A percentile compares a stretch with the other conserved stretches of the same genome.
Evolutionary conservation across 1,140 invertebrate genomes (phyloP).

Genomic region (Dufourea novaeangliae): DNA sequence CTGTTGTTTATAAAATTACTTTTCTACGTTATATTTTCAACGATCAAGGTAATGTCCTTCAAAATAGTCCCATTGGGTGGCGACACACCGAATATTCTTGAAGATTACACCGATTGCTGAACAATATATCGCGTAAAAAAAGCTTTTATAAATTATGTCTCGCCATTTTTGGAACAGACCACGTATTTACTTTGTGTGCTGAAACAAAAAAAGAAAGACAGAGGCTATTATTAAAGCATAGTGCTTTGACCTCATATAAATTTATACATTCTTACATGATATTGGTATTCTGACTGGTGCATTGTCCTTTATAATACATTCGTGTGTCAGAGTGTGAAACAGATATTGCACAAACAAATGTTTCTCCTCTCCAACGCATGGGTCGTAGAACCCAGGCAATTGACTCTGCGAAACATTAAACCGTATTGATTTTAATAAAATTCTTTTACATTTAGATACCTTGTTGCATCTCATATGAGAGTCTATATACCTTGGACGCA

Average conservation of each 20-base stretch:
- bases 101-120: too few relatives aligned
- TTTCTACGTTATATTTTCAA: too few relatives aligned
- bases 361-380: conserved; percentile 96
- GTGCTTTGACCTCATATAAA: conserved; percentile 1
- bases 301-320: conserved; percentile 90
- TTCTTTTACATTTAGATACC: neutral
- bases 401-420: conserved; percentile 88
- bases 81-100: too few relatives aligned
- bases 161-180: too few relatives aligned
- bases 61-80: too few relatives aligned
- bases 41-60: too few relatives aligned
- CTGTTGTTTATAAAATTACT: too few relatives aligned
- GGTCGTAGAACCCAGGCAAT: conserved; percentile 98
- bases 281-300: conserved; percentile 90
- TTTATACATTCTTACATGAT: conserved; percentile 81
- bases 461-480: conserved; percentile 33
- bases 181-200: conserved; percentile 82
- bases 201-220: conserved; percentile 62
- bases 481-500: conserved; percentile 89
- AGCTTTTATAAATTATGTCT: too few relatives aligned
- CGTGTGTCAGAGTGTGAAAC: conserved; percentile 90
- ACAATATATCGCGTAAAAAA: too few relatives aligned
- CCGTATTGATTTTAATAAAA: too few relatives aligned
- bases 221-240: neutral
- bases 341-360: conserved; percentile 92